phyloP scores from a whole-genome alignment of 2,113 vertebrate species.

The Halcyon senegalensis region DNA sequence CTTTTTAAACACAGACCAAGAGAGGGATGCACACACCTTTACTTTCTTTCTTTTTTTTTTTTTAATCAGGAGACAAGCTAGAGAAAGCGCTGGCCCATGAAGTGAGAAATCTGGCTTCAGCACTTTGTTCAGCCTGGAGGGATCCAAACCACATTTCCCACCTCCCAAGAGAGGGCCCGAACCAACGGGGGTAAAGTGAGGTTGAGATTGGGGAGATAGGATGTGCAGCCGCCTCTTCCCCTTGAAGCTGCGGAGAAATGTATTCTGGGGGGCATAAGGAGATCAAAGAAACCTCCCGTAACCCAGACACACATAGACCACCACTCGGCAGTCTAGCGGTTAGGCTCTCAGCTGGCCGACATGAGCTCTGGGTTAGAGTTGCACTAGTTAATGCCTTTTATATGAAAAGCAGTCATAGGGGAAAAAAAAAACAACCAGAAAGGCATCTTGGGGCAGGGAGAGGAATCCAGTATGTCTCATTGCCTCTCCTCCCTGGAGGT shows the following conservation, averaged over 20 bases:
- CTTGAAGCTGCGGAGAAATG: neutral
- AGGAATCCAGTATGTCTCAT: neutral
- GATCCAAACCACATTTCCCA: conserved; percentile 62
- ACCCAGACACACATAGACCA: conserved; percentile 22
- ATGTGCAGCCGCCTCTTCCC: conserved; percentile 7
- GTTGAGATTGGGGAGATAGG: conserved; percentile 64
- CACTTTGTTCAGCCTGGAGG: conserved; percentile 40
- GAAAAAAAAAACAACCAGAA: neutral
- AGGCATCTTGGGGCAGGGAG: neutral
- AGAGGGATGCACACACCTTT: neutral
- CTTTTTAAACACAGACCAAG: neutral
- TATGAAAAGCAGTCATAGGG: neutral
- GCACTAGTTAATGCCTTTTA: neutral
- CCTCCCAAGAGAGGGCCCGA: conserved; percentile 13
- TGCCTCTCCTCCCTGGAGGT: neutral
- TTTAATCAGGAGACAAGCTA: neutral
- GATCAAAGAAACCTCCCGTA: conserved; percentile 34
- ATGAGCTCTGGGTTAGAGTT: conserved; percentile 28
- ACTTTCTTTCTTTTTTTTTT: neutral
- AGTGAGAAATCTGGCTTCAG: conserved; percentile 53
- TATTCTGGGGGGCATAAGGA: conserved; percentile 26
- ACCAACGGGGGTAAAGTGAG: conserved; percentile 40
- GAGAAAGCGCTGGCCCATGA: conserved; percentile 17
- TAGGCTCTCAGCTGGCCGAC: neutral
- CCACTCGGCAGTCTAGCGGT: neutral